Percentiles rank a stretch among this genome's conserved stretches.
phyloP scores from a whole-genome alignment of 2,113 vertebrate species.

The Atractosteus spatula region DNA sequence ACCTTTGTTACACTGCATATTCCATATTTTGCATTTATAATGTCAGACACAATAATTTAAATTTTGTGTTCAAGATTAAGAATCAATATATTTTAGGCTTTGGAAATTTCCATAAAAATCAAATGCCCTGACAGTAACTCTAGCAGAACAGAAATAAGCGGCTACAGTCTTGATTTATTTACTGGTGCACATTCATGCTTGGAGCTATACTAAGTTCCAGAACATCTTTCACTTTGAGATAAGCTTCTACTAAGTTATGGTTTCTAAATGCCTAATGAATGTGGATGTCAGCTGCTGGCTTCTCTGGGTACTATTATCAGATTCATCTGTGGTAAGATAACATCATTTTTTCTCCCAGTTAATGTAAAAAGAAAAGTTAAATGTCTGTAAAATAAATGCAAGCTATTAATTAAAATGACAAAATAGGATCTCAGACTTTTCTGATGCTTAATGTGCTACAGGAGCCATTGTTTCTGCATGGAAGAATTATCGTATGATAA shows the following conservation, averaged over 20 bases:
- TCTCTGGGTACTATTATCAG: conserved; percentile 3
- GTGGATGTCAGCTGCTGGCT: background rate
- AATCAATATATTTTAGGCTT: background rate
- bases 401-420: conserved; percentile 11
- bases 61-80: background rate
- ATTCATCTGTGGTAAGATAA: background rate
- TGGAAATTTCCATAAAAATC: conserved; percentile 10
- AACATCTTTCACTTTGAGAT: conserved; percentile 1
- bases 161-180: conserved; percentile 1
- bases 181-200: conserved; percentile 7
- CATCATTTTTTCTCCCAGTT: background rate
- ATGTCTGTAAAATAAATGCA: conserved; percentile 4
- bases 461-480: background rate
- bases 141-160: background rate
- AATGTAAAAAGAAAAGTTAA: background rate
- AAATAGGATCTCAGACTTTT: background rate
- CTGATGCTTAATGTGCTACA: background rate
- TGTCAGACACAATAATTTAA: background rate
- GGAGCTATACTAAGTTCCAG: background rate
- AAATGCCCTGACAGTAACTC: background rate
- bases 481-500: background rate
- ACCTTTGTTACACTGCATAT: background rate
- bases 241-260: background rate
- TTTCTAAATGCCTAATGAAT: conserved; percentile 10
- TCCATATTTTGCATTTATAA: conserved; percentile 2